Conservation (phyloP, 2,888 invertebrate genomes). For the Camptogramma bilineatum region DNA sequence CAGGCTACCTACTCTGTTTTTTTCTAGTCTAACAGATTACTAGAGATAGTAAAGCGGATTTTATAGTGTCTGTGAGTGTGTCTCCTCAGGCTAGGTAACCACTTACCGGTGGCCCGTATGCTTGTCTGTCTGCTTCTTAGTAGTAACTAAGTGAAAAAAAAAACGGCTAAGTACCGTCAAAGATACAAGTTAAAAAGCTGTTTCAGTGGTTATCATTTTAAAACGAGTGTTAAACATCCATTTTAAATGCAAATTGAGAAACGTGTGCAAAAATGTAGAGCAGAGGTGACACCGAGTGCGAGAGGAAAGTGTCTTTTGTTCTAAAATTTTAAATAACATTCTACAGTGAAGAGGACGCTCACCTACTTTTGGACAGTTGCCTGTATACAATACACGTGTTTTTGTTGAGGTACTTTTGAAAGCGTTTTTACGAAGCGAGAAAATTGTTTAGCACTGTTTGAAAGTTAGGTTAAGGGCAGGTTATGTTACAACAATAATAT, state of each 20-base stretch:
- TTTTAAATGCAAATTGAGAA: constrained; percentile 43
- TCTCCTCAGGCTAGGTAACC: too few species aligned
- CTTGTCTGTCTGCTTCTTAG: too few species aligned
- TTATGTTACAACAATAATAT: background rate
- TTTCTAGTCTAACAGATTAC: too few species aligned
- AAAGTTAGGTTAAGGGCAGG: background rate
- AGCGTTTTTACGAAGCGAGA: constrained; percentile 9
- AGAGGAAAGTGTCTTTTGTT: constrained; percentile 43
- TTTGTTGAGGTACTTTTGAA: constrained; percentile 33
- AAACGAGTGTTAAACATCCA: constrained; percentile 27
- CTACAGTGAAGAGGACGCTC: constrained; percentile 37
- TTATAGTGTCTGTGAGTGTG: too few species aligned
- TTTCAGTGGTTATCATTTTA: background rate
- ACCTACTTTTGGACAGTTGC: constrained; percentile 39
- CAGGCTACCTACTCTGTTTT: too few species aligned
- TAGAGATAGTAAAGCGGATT: too few species aligned
- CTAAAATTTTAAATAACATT: constrained; percentile 45
- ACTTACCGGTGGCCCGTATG: too few species aligned
- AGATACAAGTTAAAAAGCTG: background rate
- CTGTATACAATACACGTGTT: constrained; percentile 27
- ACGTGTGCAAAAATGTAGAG: constrained; percentile 39
- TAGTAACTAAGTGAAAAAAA: too few species aligned
- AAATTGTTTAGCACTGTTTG: background rate
- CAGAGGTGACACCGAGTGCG: constrained; percentile 31
- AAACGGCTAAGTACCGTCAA: too few species aligned